These are phyloP conservation scores for Colletes collaris DNA, from an alignment of 2,888 invertebrate species.

Conservation along the genomic window DNA sequence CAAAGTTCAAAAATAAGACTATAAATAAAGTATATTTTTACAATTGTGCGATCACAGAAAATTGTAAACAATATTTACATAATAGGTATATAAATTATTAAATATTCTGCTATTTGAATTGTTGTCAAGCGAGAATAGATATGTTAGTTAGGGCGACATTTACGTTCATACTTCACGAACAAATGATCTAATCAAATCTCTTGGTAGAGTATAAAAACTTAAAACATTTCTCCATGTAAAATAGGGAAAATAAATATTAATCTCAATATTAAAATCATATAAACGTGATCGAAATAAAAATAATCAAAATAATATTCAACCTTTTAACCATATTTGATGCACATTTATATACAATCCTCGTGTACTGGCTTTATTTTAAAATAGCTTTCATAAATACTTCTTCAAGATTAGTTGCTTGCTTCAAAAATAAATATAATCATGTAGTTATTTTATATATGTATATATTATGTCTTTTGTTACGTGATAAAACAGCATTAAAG, in stretches of 20 bases:
- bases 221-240: background rate
- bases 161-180: background rate
- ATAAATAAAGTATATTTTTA: slow-evolving; percentile 45
- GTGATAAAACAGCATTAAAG: slow-evolving; percentile 11
- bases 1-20: slow-evolving; percentile 26
- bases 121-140: slow-evolving; percentile 5
- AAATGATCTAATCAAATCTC: background rate
- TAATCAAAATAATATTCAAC: background rate
- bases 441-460: too few relatives aligned
- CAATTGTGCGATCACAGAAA: slow-evolving; percentile 38
- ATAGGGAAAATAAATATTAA: slow-evolving; percentile 4
- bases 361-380: slow-evolving; percentile 29
- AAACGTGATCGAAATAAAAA: slow-evolving; percentile 11
- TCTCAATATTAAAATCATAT: slow-evolving; percentile 15
- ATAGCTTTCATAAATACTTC: slow-evolving; percentile 5
- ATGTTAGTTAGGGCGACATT: slow-evolving; percentile 1
- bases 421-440: slow-evolving; percentile 3
- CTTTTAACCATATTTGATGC: background rate
- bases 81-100: slow-evolving; percentile 36
- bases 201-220: slow-evolving; percentile 2
- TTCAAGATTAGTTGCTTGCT: background rate
- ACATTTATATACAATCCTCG: slow-evolving; percentile 32
- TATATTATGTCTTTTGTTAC: background rate
- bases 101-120: slow-evolving; percentile 25
- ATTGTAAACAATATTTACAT: slow-evolving; percentile 48